Evolutionary conservation across 2,113 vertebrate genomes (phyloP).

Genomic region (Mus pahari): DNA sequence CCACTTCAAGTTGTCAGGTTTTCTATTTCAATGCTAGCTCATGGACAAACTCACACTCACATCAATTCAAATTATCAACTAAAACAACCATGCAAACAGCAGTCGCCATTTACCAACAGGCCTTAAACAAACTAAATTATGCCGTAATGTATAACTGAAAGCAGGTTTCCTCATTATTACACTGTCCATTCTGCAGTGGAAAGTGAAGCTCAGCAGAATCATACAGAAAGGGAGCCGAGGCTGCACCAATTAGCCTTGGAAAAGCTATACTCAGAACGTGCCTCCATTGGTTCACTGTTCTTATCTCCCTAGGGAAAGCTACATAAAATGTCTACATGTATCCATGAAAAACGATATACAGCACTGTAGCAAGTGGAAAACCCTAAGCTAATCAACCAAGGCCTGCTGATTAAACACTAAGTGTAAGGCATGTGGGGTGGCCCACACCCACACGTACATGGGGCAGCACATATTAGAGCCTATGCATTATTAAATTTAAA

Average conservation of each 20-base stretch:
- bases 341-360: background rate
- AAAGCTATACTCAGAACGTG: background rate
- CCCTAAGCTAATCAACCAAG: background rate
- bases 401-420: background rate
- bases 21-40: background rate
- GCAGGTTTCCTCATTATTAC: background rate
- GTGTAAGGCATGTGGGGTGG: background rate
- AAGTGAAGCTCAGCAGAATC: background rate
- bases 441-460: background rate
- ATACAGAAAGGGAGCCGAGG: background rate
- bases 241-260: background rate
- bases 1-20: background rate
- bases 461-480: background rate
- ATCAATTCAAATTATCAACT: conserved; percentile 19
- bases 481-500: background rate
- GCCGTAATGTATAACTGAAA: background rate
- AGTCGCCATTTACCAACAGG: background rate
- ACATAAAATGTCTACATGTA: background rate
- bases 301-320: background rate
- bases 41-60: background rate
- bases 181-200: background rate
- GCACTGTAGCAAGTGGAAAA: background rate
- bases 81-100: background rate
- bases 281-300: background rate
- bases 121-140: conserved; percentile 7